Base-by-base conservation (phyloP, 2,888 invertebrate species). In the Trichacis sp. region DNA sequence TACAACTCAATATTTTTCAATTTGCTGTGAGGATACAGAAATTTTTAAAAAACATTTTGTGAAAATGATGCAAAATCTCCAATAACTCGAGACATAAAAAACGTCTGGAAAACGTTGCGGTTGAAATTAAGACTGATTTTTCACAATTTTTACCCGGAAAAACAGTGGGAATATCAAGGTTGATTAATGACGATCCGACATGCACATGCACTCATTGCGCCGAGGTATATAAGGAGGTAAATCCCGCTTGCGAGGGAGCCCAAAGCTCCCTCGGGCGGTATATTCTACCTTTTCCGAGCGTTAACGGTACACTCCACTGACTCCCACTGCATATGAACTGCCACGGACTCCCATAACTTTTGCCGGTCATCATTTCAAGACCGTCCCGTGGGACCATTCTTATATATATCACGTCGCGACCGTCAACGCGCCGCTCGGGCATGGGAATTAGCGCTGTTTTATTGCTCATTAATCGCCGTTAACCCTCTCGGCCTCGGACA, bases 171-270 rank as follows among this genome's bases (percentile, higher is more conserved):
- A 17, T 17, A 42, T 42, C n/a, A 42, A 18, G 9, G 14, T 18
- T 42, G 42, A 42, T 42, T 42, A 42, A 42, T 42, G 42, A 14
- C 42, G 42, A 42, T n/a, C 6, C 15, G 42, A 42, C 42, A 42
- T 42, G 42, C 42, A 42, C 42, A 42, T 42, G 42, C 42, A 18
- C 42, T 42, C 42, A 42, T 42, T 42, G 42, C 42, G n/a, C 18
- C 8, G 42, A 14, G 42, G n/a, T 11, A 18, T n/a, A n/a, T n/a
- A n/a, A n/a, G 2, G 9, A 42, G 42, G 9, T 5, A 42, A 11
- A 18, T 14, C n/a, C 15, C 17, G n/a, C n/a, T 2, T 11, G 36
- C 36, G 11, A 11, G 14, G n/a, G 42, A 42, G 42, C 17, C 42
- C 42, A 4, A 2, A 2, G 17, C 8, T 42, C 42, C 42, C 42